Conservation (phyloP, 1,140 invertebrate species). For the Drosophila bipectinata region DNA sequence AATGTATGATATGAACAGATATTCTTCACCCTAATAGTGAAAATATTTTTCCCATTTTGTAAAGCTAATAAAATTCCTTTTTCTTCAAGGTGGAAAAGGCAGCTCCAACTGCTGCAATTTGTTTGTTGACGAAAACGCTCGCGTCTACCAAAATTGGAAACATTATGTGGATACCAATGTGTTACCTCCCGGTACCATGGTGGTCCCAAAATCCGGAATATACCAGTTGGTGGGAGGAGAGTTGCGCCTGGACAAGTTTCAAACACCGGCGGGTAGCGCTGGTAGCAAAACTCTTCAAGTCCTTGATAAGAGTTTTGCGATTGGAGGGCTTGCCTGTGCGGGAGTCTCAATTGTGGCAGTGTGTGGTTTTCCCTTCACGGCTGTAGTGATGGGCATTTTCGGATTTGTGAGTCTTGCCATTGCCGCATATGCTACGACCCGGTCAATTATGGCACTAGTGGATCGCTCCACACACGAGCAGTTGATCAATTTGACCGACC, state of each 20-base stretch:
- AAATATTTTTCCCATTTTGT: no score
- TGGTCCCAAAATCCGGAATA: slow-evolving; percentile 55
- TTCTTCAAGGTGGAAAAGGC: slow-evolving; percentile 17
- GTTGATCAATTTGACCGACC: slow-evolving; percentile 56
- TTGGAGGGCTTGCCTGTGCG: slow-evolving; percentile 65
- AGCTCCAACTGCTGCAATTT: slow-evolving; percentile 71
- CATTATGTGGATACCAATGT: slow-evolving; percentile 62
- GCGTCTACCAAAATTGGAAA: slow-evolving; percentile 75
- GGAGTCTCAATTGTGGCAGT: slow-evolving; percentile 39
- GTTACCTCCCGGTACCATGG: slow-evolving; percentile 64
- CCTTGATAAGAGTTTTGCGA: slow-evolving; percentile 44
- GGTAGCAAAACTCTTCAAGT: slow-evolving; percentile 15
- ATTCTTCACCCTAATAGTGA: no score
- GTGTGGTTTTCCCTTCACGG: slow-evolving; percentile 53
- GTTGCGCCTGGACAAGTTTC: slow-evolving; percentile 42
- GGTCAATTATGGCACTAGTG: slow-evolving; percentile 42
- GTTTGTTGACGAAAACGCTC: slow-evolving; percentile 70
- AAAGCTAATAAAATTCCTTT: not conserved
- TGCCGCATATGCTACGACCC: slow-evolving; percentile 54
- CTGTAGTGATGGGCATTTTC: slow-evolving; percentile 51
- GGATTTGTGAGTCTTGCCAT: slow-evolving; percentile 45
- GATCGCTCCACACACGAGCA: slow-evolving; percentile 77
- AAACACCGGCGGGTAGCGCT: slow-evolving; percentile 49
- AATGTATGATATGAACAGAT: no score
- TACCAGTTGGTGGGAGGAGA: slow-evolving; percentile 32